Base-by-base conservation (phyloP, 2,888 invertebrate species). In the Dusona sp. region DNA sequence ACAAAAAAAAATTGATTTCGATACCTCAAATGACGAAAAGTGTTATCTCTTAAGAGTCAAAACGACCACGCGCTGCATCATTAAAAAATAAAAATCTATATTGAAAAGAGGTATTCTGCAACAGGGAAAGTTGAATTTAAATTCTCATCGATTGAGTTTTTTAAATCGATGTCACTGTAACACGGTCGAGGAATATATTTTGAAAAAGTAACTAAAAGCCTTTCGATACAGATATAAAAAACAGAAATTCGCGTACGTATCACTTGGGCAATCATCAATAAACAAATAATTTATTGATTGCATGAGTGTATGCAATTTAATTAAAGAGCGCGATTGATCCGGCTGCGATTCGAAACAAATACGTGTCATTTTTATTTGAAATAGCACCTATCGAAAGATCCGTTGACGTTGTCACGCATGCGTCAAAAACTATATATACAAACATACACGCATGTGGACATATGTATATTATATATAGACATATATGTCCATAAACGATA, bases 351-450 rank as follows among this genome's bases (percentile, higher is more conserved):
- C 16, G 51, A 25, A 25, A 77, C 45, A 48, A 72, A 45, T 67
- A 48, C 72, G 57, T 33, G 42, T 51, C 33, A 57, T 42, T 16
- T 36, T 22, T 70, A 61, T 82, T 61, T 42, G 33, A 74, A 86
- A 81, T 42, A 81, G 33, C 64, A 16, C 36, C 73, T 36, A 78
- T 84, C 77, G 48, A 83, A 38, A 45, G 38, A 79, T 72, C 74
- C 72, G 67, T 64, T 57, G 61, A 54, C 75, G 77, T 48, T 81
- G 72, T 84, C 79, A 88, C 88, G 88, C 87, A 89, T 87, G 88
- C 88, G 86, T 87, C 73, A 1, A 73, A 81, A 79, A 54, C 25
- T 25, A 64, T 45, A 67, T n/a, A 36, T 36, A 33, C 48, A 36
- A 57, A 70, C 29, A 57, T 51, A 25, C 45, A 36, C 42, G 25